Percentiles rank a stretch among this genome's conserved stretches.
Conservation (phyloP, 2,888 invertebrate species). For the Mycogona germanica region DNA sequence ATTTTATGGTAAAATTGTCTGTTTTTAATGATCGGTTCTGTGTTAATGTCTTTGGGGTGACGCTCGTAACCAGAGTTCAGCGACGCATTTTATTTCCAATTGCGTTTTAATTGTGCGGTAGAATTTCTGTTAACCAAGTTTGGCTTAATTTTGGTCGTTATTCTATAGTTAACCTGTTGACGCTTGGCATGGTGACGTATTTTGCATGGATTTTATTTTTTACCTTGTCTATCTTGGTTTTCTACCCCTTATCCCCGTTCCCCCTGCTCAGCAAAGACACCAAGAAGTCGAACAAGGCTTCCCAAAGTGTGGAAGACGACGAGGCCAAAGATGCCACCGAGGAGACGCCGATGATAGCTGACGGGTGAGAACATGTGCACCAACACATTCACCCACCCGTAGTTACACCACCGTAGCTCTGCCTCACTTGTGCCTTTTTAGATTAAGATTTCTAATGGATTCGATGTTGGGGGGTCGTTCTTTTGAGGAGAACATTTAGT, state of each 20-base stretch:
- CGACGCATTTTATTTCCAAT: too few relatives aligned
- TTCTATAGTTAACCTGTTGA: too few relatives aligned
- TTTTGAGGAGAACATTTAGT: too few relatives aligned
- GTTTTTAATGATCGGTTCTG: too few relatives aligned
- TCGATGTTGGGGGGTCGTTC: too few relatives aligned
- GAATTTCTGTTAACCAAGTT: too few relatives aligned
- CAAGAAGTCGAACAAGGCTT: not conserved
- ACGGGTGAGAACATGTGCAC: slow-evolving; percentile 17
- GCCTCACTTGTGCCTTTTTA: slow-evolving; percentile 1
- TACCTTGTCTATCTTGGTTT: too few relatives aligned
- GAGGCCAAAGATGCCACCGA: slow-evolving; percentile 17
- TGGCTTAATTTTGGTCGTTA: too few relatives aligned
- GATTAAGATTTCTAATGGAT: not conserved
- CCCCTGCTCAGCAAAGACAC: slow-evolving; percentile 11
- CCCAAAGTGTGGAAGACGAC: slow-evolving; percentile 10
- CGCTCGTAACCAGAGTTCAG: too few relatives aligned
- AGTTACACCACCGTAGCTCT: not conserved
- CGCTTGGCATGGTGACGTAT: slow-evolving; percentile 8
- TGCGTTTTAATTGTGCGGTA: too few relatives aligned
- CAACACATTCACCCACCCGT: slow-evolving; percentile 2
- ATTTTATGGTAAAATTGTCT: too few relatives aligned
- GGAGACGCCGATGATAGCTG: slow-evolving; percentile 19
- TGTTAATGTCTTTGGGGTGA: too few relatives aligned
- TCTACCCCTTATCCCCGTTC: not conserved
- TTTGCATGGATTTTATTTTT: slow-evolving; percentile 4